Percentiles rank a stretch among this genome's conserved stretches.
Evolutionary conservation across 1,140 invertebrate species (phyloP).

Genomic region (Aphaenogaster rudis): DNA sequence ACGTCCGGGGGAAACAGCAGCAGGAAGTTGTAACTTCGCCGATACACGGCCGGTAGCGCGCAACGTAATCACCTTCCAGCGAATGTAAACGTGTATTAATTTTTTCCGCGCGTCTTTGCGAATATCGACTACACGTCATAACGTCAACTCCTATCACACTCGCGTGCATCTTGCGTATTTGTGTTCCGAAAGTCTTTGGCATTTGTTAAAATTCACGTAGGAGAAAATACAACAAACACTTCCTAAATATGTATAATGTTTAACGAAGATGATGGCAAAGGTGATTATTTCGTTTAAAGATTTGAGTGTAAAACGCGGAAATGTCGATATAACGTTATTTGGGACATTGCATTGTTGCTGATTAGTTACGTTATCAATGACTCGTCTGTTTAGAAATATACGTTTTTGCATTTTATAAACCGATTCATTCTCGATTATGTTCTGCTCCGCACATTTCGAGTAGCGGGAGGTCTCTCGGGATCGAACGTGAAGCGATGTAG

Average conservation of each 20-base stretch:
- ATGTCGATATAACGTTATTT: background rate
- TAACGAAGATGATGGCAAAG: background rate
- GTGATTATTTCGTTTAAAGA: background rate
- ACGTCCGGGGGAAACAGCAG: slow-evolving; percentile 51
- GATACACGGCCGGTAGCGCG: slow-evolving; percentile 47
- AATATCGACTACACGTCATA: background rate
- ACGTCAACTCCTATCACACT: background rate
- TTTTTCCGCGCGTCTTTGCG: slow-evolving; percentile 1
- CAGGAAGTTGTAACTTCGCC: slow-evolving; percentile 52
- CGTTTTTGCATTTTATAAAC: background rate
- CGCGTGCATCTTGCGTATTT: background rate
- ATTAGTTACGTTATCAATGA: background rate
- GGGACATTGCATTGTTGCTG: background rate
- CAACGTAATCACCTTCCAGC: slow-evolving; percentile 14
- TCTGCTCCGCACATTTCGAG: background rate
- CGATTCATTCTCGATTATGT: slow-evolving; percentile 2
- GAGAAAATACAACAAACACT: background rate
- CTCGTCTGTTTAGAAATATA: background rate
- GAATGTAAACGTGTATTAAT: slow-evolving; percentile 42
- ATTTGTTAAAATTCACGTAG: background rate
- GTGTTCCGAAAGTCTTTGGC: background rate
- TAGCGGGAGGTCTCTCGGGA: background rate
- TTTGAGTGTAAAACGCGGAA: background rate
- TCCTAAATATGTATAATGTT: background rate
- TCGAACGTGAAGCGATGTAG: slow-evolving; percentile 58